Evolutionary conservation across 2,113 vertebrate species (phyloP).

Genomic region (zebrafish (Danio rerio)): GRCz12tu NC_133189.1:42739501-42740000

Average conservation of each 20-base stretch:
- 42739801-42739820: constrained; percentile 38
- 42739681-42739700: constrained; percentile 73
- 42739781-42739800: constrained; percentile 5
- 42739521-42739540: constrained; percentile 78
- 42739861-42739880: constrained; percentile 5
- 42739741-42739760: constrained; percentile 34
- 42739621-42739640: constrained; percentile 74
- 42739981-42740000: background rate
- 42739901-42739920: background rate
- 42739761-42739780: constrained; percentile 1
- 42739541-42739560: constrained; percentile 77
- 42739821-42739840: constrained; percentile 6
- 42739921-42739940: background rate
- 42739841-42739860: constrained; percentile 19
- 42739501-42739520: constrained; percentile 67
- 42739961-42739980: background rate
- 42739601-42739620: constrained; percentile 70
- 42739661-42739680: constrained; percentile 69
- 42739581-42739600: constrained; percentile 72
- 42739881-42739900: background rate
- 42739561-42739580: constrained; percentile 74
- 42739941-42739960: background rate
- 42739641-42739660: constrained; percentile 66
- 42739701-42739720: constrained; percentile 69
- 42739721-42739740: constrained; percentile 63